phyloP scores from a whole-genome alignment of 2,113 vertebrate species.

The Zosterops lateralis region DNA sequence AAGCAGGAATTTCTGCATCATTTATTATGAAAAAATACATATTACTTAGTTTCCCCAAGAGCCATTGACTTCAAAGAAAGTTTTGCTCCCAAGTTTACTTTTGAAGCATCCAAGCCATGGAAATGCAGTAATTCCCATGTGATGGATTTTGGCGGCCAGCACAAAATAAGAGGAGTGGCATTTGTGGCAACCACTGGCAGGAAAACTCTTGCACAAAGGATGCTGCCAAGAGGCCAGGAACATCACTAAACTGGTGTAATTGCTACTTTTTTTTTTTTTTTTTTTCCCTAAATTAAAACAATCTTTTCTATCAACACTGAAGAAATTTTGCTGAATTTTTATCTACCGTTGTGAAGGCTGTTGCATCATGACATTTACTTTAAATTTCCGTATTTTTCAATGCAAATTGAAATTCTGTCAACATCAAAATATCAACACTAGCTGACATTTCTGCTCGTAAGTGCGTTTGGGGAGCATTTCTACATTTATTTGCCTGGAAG shows the following conservation, averaged over 20 bases:
- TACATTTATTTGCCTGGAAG: constrained; percentile 34
- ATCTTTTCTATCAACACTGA: background rate
- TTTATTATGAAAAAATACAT: rapidly evolving
- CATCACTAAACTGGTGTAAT: background rate
- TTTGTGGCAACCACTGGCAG: background rate
- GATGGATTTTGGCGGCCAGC: background rate
- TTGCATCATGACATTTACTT: background rate
- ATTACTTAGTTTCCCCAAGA: background rate
- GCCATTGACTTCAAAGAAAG: background rate
- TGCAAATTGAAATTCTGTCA: background rate
- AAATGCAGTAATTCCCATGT: background rate
- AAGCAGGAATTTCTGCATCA: background rate
- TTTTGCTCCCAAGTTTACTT: background rate
- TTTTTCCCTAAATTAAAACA: background rate
- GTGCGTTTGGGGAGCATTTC: background rate
- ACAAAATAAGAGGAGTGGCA: background rate
- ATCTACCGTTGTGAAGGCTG: background rate
- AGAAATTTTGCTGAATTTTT: background rate
- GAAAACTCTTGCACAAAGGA: background rate
- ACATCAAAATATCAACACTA: background rate
- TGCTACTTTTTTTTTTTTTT: background rate
- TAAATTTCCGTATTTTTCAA: background rate
- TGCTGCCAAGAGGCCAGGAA: background rate
- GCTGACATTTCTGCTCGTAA: background rate
- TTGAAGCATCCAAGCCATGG: background rate